phyloP scores from a whole-genome alignment of 1,140 invertebrate species.

The Sweltsa coloradensis region DNA sequence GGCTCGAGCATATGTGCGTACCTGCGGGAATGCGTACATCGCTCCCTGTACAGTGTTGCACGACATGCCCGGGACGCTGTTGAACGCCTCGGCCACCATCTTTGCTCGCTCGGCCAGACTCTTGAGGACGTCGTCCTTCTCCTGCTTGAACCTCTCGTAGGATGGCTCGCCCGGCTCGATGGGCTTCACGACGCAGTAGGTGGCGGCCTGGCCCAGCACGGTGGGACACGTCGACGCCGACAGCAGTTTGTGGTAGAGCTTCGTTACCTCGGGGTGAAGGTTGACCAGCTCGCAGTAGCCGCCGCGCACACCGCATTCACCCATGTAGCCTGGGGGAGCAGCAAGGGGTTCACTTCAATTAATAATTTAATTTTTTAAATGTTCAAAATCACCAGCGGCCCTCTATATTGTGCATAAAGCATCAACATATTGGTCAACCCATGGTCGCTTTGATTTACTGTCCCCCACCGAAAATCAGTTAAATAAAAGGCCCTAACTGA shows the following conservation, averaged over 20 bases:
- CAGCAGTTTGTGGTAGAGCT: slow-evolving; percentile 81
- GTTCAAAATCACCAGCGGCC: too few species aligned
- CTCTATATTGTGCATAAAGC: too few species aligned
- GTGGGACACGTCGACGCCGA: slow-evolving; percentile 93
- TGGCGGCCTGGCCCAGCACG: slow-evolving; percentile 61
- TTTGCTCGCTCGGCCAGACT: slow-evolving; percentile 65
- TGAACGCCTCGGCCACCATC: slow-evolving; percentile 84
- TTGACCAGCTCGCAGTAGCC: slow-evolving; percentile 89
- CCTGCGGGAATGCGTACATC: slow-evolving; percentile 49
- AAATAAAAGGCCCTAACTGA: too few species aligned
- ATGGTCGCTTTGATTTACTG: too few species aligned
- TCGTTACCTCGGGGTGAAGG: slow-evolving; percentile 71
- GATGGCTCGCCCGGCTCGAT: slow-evolving; percentile 73
- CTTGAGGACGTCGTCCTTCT: slow-evolving; percentile 68
- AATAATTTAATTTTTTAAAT: too few species aligned
- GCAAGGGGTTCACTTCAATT: too few species aligned
- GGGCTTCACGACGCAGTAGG: slow-evolving; percentile 67
- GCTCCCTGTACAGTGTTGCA: slow-evolving; percentile 70
- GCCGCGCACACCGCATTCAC: slow-evolving; percentile 88
- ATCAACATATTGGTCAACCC: too few species aligned
- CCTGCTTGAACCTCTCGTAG: slow-evolving; percentile 58
- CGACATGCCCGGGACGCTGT: slow-evolving; percentile 76
- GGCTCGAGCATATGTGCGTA: too few species aligned
- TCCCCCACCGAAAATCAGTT: too few species aligned
- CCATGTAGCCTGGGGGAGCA: slow-evolving; percentile 61